Conservation (phyloP, 1,140 invertebrate genomes). For the Penaeus chinensis region DNA sequence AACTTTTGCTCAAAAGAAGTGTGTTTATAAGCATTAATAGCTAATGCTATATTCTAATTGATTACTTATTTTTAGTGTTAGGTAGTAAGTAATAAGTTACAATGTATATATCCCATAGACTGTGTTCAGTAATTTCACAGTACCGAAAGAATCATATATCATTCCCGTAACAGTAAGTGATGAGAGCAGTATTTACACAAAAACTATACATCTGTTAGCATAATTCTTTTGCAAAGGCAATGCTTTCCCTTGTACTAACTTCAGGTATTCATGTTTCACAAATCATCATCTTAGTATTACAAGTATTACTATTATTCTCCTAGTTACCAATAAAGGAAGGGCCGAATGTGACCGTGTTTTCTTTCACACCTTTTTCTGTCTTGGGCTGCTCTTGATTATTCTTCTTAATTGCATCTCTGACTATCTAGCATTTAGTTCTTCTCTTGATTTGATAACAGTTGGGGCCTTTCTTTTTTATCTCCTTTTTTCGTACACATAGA, state of each 20-base stretch:
- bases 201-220: slow-evolving; percentile 2
- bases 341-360: slow-evolving; percentile 53
- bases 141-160: neutral
- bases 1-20: slow-evolving; percentile 42
- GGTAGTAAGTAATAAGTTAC: slow-evolving; percentile 10
- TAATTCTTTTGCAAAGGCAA: neutral
- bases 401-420: neutral
- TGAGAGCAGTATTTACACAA: neutral
- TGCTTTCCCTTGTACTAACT: slow-evolving; percentile 18
- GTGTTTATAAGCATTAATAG: slow-evolving; percentile 31
- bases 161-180: slow-evolving; percentile 28
- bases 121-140: slow-evolving; percentile 46
- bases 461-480: no score
- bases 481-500: no score
- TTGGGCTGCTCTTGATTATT: slow-evolving; percentile 24
- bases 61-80: slow-evolving; percentile 22
- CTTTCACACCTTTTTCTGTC: slow-evolving; percentile 51
- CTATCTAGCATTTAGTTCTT: no score
- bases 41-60: slow-evolving; percentile 38
- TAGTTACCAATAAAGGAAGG: slow-evolving; percentile 60
- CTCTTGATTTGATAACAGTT: no score
- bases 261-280: neutral
- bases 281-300: no score
- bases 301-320: slow-evolving; percentile 18
- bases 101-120: slow-evolving; percentile 34